Evolutionary conservation across 2,888 invertebrate species (phyloP), one percentile per base, ranked within the genome.

Genomic region (Agrotis exclamationis): DNA sequence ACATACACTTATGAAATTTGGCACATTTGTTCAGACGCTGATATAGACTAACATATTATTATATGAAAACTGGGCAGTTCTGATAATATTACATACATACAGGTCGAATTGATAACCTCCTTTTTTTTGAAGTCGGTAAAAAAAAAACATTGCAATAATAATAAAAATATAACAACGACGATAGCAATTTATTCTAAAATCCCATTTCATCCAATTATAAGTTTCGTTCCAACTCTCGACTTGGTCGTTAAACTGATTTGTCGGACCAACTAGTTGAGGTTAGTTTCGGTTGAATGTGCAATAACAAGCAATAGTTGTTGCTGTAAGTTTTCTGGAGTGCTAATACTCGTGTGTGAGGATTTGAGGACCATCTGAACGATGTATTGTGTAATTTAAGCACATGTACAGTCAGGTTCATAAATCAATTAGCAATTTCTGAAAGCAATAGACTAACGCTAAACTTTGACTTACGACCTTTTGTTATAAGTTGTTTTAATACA

Each of bases 221-320:
- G 74, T 82, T 82, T 77, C 54, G 70, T 62, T 64, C 62, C 58
- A 64, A 63, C 80, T 65, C 51, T 28, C 60, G 56, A 71, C 58
- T 80, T 71, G 66, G 56, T 62, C 28, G 68, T 74, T 82, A 82
- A 76, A 73, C 80, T 69, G 81, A 82, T 82, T 79, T 79, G 79
- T 82, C 20, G 69, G 69, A 11, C 39, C 22, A 39, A 39, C 69
- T 67, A 57, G 73, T 71, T 80, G 60, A 28, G 80, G 63, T 76
- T 62, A 45, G n/a, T 62, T 72, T 62, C 24, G n/a, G 64, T 59
- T 64, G 45, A 80, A 80, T 80, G 69, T 22, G 66, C 63, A 64
- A 62, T 76, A 76, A 79, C 80, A 59, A 79, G 69, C 45, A 53
- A 66, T 60, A 63, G 24, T 70, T 9, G 56, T 14, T 20, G 39